phyloP scores from a whole-genome alignment of 1,140 invertebrate species.

The Portunus trituberculatus region DNA sequence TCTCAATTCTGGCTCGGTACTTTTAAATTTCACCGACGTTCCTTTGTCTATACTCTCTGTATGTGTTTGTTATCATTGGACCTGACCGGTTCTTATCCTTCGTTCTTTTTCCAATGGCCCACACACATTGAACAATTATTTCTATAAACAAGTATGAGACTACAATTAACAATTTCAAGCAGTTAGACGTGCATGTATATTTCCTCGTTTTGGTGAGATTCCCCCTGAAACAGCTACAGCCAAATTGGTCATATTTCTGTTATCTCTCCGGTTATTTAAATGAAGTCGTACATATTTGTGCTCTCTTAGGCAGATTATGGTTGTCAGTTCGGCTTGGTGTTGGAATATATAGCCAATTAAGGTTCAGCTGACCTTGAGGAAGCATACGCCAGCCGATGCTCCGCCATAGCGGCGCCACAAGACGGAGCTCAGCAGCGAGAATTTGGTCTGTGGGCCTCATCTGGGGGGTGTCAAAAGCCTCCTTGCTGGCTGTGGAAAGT shows the following conservation, averaged over 20 bases:
- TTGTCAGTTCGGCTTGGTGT: neutral
- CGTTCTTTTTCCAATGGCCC: no score
- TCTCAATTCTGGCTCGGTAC: no score
- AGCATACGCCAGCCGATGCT: neutral
- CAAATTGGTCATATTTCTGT: neutral
- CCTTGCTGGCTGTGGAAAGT: no score
- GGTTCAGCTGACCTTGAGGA: neutral
- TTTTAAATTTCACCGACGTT: no score
- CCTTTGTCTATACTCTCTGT: no score
- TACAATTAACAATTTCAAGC: no score
- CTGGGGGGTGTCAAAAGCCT: neutral
- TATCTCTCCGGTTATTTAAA: neutral
- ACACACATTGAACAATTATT: no score
- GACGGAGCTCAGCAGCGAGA: neutral
- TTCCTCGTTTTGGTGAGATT: no score
- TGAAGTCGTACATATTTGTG: neutral
- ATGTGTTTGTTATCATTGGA: no score
- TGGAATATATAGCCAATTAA: slow-evolving; percentile 47
- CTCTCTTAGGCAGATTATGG: neutral
- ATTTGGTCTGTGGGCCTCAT: neutral
- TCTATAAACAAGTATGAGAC: no score
- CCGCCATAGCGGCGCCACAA: slow-evolving; percentile 1
- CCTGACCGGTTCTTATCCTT: no score
- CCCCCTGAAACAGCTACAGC: neutral
- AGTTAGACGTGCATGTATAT: no score